phyloP scores from a whole-genome alignment of 2,797 vertebrate species.

The Enteromius unitaeniatus region DNA sequence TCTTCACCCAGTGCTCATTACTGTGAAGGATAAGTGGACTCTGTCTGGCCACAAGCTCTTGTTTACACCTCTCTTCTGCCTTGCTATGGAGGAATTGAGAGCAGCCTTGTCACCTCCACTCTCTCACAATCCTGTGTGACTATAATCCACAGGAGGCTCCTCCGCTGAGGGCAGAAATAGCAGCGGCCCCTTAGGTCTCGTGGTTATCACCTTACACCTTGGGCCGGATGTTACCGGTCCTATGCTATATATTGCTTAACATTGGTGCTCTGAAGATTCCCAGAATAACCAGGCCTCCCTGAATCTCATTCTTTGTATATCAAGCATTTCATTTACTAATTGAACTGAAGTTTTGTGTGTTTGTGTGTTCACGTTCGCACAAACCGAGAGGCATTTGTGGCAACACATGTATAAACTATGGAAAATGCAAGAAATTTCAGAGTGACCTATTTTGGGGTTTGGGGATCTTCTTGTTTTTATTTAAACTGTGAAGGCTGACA shows the following conservation, averaged over 20 bases:
- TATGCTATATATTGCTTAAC: conserved; percentile 49
- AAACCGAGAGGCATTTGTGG: not conserved
- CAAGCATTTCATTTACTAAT: not conserved
- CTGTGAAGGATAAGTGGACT: conserved; percentile 33
- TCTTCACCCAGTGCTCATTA: conserved; percentile 28
- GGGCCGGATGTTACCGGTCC: conserved; percentile 20
- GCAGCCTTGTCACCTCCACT: conserved; percentile 61
- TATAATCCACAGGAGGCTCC: conserved; percentile 62
- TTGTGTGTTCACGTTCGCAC: not conserved
- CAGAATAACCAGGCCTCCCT: not conserved
- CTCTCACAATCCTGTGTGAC: conserved; percentile 69
- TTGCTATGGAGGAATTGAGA: conserved; percentile 45
- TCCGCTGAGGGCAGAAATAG: conserved; percentile 68
- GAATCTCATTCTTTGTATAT: not conserved
- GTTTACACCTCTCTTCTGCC: conserved; percentile 48
- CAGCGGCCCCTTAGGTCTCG: conserved; percentile 59
- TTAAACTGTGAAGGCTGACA: conserved; percentile 15
- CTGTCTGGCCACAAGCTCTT: conserved; percentile 20
- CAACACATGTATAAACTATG: conserved; percentile 2
- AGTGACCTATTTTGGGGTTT: conserved; percentile 30
- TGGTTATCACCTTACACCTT: conserved; percentile 62
- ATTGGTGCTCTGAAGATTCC: conserved; percentile 1
- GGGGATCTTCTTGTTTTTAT: conserved; percentile 25
- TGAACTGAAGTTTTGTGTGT: not conserved
- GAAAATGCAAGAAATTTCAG: not conserved